Conservation (phyloP, 2,888 invertebrate genomes). For the Coremacera marginata region DNA sequence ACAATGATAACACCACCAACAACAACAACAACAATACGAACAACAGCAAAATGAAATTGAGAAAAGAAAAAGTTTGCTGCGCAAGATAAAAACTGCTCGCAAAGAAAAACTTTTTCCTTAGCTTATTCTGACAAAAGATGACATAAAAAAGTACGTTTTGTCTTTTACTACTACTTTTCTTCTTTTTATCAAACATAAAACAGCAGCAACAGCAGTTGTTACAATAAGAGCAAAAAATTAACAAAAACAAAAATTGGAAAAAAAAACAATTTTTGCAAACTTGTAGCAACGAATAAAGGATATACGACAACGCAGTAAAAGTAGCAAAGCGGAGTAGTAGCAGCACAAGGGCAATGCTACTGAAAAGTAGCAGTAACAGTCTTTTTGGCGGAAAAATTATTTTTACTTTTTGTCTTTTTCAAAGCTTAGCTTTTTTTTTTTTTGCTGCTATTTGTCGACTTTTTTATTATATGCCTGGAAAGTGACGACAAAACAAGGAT, state of each 20-base stretch:
- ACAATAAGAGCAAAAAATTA: not conserved
- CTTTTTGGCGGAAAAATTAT: conserved; percentile 8
- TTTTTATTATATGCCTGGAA: conserved; percentile 14
- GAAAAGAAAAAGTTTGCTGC: conserved; percentile 25
- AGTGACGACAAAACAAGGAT: conserved; percentile 28
- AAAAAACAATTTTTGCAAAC: not conserved
- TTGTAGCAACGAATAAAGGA: not conserved
- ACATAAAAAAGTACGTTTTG: conserved; percentile 3
- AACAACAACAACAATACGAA: not conserved
- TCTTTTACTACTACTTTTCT: conserved; percentile 1
- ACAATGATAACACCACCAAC: not conserved
- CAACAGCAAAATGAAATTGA: not conserved
- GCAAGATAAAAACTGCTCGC: not conserved
- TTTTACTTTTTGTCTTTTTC: conserved; percentile 18
- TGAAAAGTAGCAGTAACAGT: not conserved
- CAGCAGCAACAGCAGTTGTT: not conserved
- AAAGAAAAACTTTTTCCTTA: conserved; percentile 6
- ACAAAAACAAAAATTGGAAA: not conserved
- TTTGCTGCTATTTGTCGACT: conserved; percentile 12
- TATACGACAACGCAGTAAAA: no score
- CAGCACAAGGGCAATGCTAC: no score
- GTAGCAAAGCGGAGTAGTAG: no score
- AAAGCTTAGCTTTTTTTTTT: not conserved
- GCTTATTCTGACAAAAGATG: not conserved
- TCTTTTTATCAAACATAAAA: not conserved